These are phyloP conservation scores for Phyllostomus hastatus DNA, from an alignment of 2,113 vertebrate genomes.

Conservation along the genomic window DNA sequence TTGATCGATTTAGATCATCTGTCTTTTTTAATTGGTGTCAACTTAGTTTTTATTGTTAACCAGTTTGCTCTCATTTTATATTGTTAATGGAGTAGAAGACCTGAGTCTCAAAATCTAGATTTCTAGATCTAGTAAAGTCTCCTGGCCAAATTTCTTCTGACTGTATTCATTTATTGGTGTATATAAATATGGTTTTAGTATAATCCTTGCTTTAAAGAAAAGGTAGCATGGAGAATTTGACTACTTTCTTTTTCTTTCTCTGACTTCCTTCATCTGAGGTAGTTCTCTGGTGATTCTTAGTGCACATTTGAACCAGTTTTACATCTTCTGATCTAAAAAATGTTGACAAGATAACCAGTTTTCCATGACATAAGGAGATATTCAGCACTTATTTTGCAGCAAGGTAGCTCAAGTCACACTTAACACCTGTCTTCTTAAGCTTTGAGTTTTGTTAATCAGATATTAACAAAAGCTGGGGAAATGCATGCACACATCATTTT, in stretches of 20 bases:
- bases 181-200: neutral
- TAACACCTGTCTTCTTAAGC: neutral
- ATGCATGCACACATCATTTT: neutral
- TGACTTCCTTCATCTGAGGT: neutral
- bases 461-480: neutral
- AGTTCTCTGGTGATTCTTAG: neutral
- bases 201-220: constrained; percentile 24
- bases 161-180: neutral
- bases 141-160: neutral
- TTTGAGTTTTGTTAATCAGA: neutral
- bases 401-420: neutral
- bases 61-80: neutral
- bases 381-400: neutral
- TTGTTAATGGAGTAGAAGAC: neutral
- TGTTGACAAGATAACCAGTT: neutral
- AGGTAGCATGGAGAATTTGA: neutral
- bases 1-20: neutral
- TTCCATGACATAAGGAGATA: neutral
- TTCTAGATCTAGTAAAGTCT: neutral
- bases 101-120: neutral
- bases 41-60: neutral
- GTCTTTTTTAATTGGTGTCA: neutral
- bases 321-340: neutral
- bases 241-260: neutral
- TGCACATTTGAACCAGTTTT: neutral